Conservation (phyloP, 2,113 vertebrate species). For the Conger conger region DNA sequence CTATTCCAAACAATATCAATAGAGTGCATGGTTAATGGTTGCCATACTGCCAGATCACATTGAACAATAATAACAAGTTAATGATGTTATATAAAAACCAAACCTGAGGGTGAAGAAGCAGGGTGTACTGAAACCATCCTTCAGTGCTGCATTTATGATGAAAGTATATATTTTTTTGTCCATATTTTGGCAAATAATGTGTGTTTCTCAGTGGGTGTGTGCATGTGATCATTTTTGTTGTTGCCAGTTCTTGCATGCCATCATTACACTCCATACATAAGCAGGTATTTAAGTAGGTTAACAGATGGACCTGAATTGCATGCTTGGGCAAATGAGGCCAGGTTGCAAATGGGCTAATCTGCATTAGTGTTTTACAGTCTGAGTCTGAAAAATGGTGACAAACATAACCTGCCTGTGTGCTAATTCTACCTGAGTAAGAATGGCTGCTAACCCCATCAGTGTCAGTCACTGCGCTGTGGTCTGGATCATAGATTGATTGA, state of each 20-base stretch:
- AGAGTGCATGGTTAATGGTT: too few relatives aligned
- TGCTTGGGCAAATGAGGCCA: conserved; percentile 46
- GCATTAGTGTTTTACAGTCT: conserved; percentile 71
- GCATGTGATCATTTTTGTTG: conserved; percentile 16
- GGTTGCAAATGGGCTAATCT: conserved; percentile 67
- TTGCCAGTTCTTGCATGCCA: not conserved
- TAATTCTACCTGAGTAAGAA: conserved; percentile 66
- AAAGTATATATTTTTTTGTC: not conserved
- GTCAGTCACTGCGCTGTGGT: conserved; percentile 1
- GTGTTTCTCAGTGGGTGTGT: not conserved
- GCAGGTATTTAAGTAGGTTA: conserved; percentile 42
- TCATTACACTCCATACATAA: not conserved
- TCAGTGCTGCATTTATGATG: not conserved
- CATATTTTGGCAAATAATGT: not conserved
- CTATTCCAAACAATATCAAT: too few relatives aligned
- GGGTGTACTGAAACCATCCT: too few relatives aligned
- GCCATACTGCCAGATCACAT: too few relatives aligned
- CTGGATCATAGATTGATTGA: too few relatives aligned
- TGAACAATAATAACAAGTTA: too few relatives aligned
- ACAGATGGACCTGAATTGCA: conserved; percentile 35
- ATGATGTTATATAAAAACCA: too few relatives aligned
- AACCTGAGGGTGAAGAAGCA: too few relatives aligned
- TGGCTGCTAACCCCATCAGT: conserved; percentile 56
- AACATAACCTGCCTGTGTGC: conserved; percentile 69
- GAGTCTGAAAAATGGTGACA: conserved; percentile 61